Conservation (phyloP, 2,113 vertebrate genomes). For the Eulemur macaco region DNA sequence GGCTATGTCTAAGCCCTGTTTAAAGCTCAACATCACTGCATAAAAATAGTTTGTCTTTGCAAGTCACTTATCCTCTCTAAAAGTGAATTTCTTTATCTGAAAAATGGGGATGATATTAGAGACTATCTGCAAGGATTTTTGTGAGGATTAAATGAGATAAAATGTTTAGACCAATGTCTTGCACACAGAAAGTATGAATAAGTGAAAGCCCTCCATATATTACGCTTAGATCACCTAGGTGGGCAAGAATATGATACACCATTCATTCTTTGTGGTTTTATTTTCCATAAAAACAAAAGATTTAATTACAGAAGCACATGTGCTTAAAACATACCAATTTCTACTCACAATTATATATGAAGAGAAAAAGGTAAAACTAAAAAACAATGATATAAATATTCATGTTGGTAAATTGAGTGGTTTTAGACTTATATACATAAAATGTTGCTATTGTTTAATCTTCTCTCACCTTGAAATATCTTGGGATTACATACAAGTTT, state of each 20-base stretch:
- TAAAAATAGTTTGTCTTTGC: background rate
- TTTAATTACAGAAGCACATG: background rate
- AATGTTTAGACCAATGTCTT: background rate
- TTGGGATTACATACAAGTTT: background rate
- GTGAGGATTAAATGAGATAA: background rate
- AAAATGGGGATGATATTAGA: background rate
- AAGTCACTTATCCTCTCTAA: background rate
- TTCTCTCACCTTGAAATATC: slow-evolving; percentile 50
- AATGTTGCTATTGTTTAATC: slow-evolving; percentile 9
- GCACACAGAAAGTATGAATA: background rate
- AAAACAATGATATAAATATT: background rate
- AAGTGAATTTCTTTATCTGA: background rate
- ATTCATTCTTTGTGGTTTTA: background rate
- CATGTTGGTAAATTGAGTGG: background rate
- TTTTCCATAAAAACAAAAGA: background rate
- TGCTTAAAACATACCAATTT: background rate
- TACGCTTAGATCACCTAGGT: background rate
- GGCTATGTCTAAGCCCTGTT: background rate
- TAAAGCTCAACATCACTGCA: background rate
- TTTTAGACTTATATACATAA: background rate
- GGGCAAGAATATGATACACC: background rate
- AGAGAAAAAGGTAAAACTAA: background rate
- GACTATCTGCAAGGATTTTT: background rate
- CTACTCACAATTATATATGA: background rate
- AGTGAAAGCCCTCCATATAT: background rate